phyloP scores from a whole-genome alignment of 1,140 invertebrate genomes.

The Batillaria attramentaria region DNA sequence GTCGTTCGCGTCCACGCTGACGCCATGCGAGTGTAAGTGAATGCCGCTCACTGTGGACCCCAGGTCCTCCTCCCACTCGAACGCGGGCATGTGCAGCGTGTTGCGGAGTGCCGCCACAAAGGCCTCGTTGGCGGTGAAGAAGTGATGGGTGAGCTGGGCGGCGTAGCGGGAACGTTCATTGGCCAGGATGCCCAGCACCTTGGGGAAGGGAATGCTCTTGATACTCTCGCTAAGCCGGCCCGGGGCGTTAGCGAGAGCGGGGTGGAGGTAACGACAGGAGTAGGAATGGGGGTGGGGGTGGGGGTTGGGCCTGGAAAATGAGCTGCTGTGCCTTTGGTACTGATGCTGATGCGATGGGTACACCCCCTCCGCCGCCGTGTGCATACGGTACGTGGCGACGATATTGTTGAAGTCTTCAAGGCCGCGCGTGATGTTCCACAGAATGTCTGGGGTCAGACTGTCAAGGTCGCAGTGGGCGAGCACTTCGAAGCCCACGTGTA shows the following conservation, averaged over 20 bases:
- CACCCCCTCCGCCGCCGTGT: conserved; percentile 22
- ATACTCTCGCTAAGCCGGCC: conserved; percentile 53
- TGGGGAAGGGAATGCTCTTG: conserved; percentile 62
- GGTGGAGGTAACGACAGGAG: conserved; percentile 37
- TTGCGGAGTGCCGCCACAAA: conserved; percentile 60
- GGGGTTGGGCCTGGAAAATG: not conserved
- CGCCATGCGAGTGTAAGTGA: conserved; percentile 9
- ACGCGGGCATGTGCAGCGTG: conserved; percentile 49
- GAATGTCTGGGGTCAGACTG: conserved; percentile 60
- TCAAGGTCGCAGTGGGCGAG: conserved; percentile 67
- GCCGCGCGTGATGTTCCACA: conserved; percentile 68
- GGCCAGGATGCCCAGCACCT: conserved; percentile 65
- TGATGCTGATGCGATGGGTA: too few species aligned
- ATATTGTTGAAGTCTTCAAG: conserved; percentile 70
- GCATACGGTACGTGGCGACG: conserved; percentile 36
- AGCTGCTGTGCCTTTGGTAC: conserved; percentile 21
- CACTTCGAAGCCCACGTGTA: conserved; percentile 67
- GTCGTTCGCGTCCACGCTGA: conserved; percentile 58
- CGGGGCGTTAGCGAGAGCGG: conserved; percentile 47
- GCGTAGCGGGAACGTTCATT: conserved; percentile 67
- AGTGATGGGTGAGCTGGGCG: conserved; percentile 62
- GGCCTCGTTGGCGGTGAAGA: conserved; percentile 65
- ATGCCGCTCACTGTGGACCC: conserved; percentile 38
- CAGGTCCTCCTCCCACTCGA: conserved; percentile 63
- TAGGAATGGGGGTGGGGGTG: too few species aligned